phyloP scores from a whole-genome alignment of 2,113 vertebrate species.

The Isurus oxyrinchus region DNA sequence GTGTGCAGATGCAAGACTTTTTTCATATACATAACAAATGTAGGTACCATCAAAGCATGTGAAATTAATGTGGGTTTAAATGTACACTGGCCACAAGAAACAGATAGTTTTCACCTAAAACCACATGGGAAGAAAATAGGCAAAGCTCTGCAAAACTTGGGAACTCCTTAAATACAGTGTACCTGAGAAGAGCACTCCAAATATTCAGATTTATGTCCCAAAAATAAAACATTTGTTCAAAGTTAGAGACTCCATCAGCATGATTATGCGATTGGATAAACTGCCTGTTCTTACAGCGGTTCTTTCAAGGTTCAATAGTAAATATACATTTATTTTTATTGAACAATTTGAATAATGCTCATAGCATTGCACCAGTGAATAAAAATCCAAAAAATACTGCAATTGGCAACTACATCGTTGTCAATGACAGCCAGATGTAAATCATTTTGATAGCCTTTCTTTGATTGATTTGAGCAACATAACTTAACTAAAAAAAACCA shows the following conservation, averaged over 20 bases:
- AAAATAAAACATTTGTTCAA: background rate
- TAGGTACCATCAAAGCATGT: background rate
- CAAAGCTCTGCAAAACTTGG: background rate
- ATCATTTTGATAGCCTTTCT: background rate
- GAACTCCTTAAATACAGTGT: background rate
- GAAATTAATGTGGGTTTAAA: background rate
- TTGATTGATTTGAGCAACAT: background rate
- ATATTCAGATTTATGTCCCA: background rate
- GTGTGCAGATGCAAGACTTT: background rate
- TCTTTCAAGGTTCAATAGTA: constrained; percentile 11
- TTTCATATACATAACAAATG: background rate
- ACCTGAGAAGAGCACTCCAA: background rate
- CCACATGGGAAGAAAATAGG: background rate
- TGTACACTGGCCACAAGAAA: background rate
- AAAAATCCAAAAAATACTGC: background rate
- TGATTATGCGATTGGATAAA: background rate
- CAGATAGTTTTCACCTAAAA: background rate
- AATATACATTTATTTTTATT: background rate
- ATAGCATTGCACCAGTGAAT: background rate
- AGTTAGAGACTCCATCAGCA: background rate
- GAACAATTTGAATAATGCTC: background rate
- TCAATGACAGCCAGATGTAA: background rate
- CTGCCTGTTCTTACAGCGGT: background rate
- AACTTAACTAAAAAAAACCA: background rate
- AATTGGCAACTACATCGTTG: background rate